Conservation (phyloP, 2,797 vertebrate genomes). For the Myoxocephalus aenaeus region DNA sequence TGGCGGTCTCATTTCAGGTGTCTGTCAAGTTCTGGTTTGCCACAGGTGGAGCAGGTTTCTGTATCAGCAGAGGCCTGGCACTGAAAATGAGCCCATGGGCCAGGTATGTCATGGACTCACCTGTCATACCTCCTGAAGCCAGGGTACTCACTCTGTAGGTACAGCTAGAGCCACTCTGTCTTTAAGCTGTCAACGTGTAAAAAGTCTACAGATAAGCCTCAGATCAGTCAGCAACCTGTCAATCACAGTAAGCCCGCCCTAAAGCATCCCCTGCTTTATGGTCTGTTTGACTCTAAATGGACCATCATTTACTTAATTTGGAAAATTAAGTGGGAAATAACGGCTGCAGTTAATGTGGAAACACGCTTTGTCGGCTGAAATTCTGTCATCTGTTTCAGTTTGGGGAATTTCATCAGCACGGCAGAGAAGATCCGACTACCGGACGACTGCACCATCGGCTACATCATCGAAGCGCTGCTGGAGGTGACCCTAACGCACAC, state of each 20-base stretch:
- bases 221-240: no score
- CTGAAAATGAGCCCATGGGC: constrained; percentile 99
- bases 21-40: constrained; percentile 98
- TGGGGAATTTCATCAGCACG: constrained; percentile 97
- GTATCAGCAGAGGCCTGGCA: constrained; percentile 95
- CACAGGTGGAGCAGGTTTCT: constrained; percentile 97
- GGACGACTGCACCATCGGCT: constrained; percentile 96
- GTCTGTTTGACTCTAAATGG: no score
- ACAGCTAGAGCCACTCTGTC: not conserved
- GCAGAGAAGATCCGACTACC: constrained; percentile 96
- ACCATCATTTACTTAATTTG: not conserved
- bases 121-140: not conserved
- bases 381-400: constrained; percentile 76
- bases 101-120: constrained; percentile 80
- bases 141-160: not conserved
- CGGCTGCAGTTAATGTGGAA: not conserved
- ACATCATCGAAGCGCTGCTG: constrained; percentile 95
- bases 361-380: not conserved
- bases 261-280: no score
- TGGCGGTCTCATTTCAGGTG: constrained; percentile 72
- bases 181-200: not conserved
- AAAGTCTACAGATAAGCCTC: not conserved
- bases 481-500: constrained; percentile 91
- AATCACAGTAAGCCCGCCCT: no score
- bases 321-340: not conserved